A percentile compares a stretch with the other conserved stretches of the same genome.
These are phyloP conservation scores for Neoarius graeffei DNA, from an alignment of 2,113 vertebrate genomes.

Conservation along the genomic window DNA sequence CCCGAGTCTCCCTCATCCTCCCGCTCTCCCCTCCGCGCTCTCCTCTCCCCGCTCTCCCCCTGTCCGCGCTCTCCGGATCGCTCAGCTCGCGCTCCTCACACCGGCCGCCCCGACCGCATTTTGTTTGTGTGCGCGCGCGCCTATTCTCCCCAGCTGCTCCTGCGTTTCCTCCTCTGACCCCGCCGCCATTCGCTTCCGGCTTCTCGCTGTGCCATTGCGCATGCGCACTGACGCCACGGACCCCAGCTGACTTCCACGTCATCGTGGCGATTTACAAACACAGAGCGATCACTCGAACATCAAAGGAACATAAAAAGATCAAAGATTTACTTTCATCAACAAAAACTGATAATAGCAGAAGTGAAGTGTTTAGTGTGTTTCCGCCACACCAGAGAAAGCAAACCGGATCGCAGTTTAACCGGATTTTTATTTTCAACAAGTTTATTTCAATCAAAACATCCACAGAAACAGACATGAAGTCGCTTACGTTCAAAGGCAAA, in stretches of 20 bases:
- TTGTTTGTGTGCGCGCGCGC: neutral
- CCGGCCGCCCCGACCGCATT: constrained; percentile 6
- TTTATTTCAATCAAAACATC: no score
- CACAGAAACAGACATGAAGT: no score
- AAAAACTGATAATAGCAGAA: no score
- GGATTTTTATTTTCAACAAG: no score
- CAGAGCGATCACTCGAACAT: neutral
- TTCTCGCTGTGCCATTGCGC: constrained; percentile 24
- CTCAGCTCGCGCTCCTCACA: neutral
- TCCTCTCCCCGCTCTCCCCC: no score
- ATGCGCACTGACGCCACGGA: constrained; percentile 47
- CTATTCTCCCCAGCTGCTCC: constrained; percentile 33
- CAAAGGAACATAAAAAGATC: no score
- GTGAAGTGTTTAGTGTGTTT: no score
- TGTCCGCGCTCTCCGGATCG: neutral
- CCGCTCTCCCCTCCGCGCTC: no score
- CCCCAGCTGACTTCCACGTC: constrained; percentile 30
- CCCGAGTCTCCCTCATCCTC: constrained; percentile 70
- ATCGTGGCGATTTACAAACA: neutral
- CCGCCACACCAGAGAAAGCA: no score
- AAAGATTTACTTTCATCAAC: no score
- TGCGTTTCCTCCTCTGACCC: constrained; percentile 35
- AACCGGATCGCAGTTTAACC: no score
- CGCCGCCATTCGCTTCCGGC: constrained; percentile 58
- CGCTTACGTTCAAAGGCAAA: no score